Percentiles rank a stretch among this genome's conserved stretches.
Evolutionary conservation across 35 echinoderm and acorn worm species (phyloP).

Genomic region (Ophioderma brevispina): DNA sequence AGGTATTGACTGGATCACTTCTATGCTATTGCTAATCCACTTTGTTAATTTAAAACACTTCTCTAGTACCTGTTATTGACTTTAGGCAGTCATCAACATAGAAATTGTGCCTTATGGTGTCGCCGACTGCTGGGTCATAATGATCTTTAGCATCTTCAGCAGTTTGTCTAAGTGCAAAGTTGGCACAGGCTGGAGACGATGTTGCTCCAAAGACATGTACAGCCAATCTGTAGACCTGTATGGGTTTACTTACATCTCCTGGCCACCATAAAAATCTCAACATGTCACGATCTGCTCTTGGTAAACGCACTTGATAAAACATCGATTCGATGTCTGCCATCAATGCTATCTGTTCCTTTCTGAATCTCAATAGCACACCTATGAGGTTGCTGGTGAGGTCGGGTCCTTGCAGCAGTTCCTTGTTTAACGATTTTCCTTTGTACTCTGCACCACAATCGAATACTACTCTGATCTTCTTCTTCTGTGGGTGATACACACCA

Average conservation of each 20-base stretch:
- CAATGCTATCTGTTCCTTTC: conserved; percentile 30
- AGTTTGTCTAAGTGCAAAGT: conserved; percentile 49
- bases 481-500: conserved; percentile 30
- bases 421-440: conserved; percentile 33
- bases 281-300: background rate
- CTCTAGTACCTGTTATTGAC: conserved; percentile 19
- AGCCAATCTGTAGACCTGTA: conserved; percentile 30
- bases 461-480: conserved; percentile 10
- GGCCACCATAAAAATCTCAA: background rate
- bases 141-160: conserved; percentile 35
- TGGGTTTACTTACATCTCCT: background rate
- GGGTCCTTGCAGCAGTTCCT: conserved; percentile 63
- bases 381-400: conserved; percentile 50
- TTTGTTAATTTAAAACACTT: conserved; percentile 68
- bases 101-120: conserved; percentile 55
- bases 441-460: conserved; percentile 21
- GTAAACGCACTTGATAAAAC: conserved; percentile 43
- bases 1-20: conserved; percentile 43
- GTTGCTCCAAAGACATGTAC: conserved; percentile 61
- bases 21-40: conserved; percentile 58
- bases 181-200: conserved; percentile 47
- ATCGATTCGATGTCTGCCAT: conserved; percentile 60
- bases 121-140: conserved; percentile 8
- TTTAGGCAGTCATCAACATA: conserved; percentile 78
- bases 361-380: conserved; percentile 47